These are phyloP conservation scores for Ranitomeya variabilis DNA, from an alignment of 2,113 vertebrate genomes.

Conservation along the genomic window DNA sequence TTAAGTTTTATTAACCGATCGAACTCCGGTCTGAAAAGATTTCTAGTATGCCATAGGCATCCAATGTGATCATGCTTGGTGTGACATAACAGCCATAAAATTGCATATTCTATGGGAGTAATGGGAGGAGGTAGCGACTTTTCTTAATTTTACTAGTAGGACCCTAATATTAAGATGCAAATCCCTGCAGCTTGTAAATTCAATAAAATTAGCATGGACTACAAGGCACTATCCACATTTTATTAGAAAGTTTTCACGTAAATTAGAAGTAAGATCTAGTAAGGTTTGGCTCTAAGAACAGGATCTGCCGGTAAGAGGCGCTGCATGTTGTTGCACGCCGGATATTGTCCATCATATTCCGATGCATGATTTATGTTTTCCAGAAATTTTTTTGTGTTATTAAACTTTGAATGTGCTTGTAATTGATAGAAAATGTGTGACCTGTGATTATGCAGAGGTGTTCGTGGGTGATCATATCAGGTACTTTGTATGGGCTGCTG, in stretches of 20 bases:
- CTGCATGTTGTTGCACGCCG: too few species aligned
- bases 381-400: not conserved
- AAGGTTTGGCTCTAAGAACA: too few species aligned
- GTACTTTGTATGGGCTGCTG: slow-evolving; percentile 58
- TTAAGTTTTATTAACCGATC: too few species aligned
- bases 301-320: too few species aligned
- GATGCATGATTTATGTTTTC: not conserved
- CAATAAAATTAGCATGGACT: not conserved
- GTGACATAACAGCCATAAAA: too few species aligned
- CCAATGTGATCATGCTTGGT: too few species aligned
- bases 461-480: slow-evolving; percentile 62
- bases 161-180: too few species aligned
- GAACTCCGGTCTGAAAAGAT: too few species aligned
- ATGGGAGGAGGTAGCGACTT: too few species aligned
- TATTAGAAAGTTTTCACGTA: not conserved
- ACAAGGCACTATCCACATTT: not conserved
- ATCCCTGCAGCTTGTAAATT: not conserved
- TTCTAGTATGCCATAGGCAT: too few species aligned
- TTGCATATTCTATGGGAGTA: too few species aligned
- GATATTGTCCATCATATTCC: not conserved
- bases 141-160: too few species aligned
- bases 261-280: not conserved
- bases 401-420: not conserved
- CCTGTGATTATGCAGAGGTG: slow-evolving; percentile 16
- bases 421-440: slow-evolving; percentile 16